Conservation (phyloP, 2,113 vertebrate species). For the Gallinago paraguaiae region DNA sequence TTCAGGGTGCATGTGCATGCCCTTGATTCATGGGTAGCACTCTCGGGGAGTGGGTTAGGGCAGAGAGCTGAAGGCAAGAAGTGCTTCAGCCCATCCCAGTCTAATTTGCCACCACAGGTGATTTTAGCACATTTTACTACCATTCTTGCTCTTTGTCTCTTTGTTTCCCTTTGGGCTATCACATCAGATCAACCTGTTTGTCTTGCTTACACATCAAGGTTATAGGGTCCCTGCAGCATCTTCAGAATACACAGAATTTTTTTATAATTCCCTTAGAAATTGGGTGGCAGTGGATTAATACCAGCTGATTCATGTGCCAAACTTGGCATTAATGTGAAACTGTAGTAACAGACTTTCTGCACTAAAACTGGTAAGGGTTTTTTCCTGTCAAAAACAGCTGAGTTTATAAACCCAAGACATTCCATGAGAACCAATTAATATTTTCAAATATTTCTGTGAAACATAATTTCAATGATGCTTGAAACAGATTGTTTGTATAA, state of each 20-base stretch:
- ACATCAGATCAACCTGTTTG: neutral
- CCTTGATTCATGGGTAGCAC: neutral
- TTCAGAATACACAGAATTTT: neutral
- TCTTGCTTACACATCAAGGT: neutral
- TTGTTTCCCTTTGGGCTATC: neutral
- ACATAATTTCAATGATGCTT: neutral
- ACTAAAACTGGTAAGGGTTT: neutral
- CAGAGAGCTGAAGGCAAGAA: neutral
- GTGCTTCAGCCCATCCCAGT: neutral
- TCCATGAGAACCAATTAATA: constrained; percentile 27
- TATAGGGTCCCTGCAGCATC: neutral
- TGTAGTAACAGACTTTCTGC: constrained; percentile 17
- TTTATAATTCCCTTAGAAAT: neutral
- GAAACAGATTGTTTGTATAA: constrained; percentile 51
- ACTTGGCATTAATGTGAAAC: neutral
- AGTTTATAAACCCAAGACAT: neutral
- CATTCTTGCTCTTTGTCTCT: neutral
- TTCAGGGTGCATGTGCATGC: neutral
- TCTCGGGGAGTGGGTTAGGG: neutral
- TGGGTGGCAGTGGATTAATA: neutral
- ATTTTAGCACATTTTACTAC: neutral
- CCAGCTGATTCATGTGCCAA: neutral
- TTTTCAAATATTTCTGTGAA: constrained; percentile 45
- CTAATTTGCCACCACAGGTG: neutral
- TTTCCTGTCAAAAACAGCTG: neutral